Evolutionary conservation across 2,888 invertebrate species (phyloP), one percentile per base, ranked within the genome.

Genomic region (Poecilobothrus nobilitatus): DNA sequence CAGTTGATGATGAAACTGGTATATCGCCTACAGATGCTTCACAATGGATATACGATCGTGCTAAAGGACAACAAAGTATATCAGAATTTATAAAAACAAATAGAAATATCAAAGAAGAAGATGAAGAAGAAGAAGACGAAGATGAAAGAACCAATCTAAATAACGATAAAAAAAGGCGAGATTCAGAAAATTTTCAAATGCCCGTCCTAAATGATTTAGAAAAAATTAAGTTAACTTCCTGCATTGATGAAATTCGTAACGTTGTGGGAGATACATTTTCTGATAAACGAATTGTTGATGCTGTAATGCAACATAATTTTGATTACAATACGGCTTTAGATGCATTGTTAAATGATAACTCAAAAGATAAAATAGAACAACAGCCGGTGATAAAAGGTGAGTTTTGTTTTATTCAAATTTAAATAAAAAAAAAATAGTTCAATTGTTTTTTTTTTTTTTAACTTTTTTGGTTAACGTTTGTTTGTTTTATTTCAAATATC

Each of bases 1-100:
- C 96, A 3, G 90, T 95, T 63, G 97, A 97, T 81, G 96, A 97
- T 78, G 95, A 95, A 78, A 91, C 88, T 80, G 91, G 91, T 78
- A 88, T 95, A 76, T 97, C 96, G 18, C 95, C 96, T 3, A 91
- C 91, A 77, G 93, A 94, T 84, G 85, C 88, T 62, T 87, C 89
- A 70, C 91, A 92, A 77, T 96, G 93, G 84, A 85, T 95, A 77
- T 96, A 89, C 78, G 93, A 95, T 78, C 86, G 95, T 65, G 89
- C 88, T 72, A 85, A 88, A 62, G 88, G 88, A 68, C 87, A 88
- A 75, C 88, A 88, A 71, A 89, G 88, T 73, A 89, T 94, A 78
- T 87, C 91, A 18, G 86, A 89, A 15, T 94, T 90, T 78, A 84
- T 94, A n/a, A 78, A 78, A 33, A 80, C 80, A 66, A 89, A 91